Conservation (phyloP, 30 jellyfish, hydroid and myxozoan genomes). For the Hydractinia echinata region DNA sequence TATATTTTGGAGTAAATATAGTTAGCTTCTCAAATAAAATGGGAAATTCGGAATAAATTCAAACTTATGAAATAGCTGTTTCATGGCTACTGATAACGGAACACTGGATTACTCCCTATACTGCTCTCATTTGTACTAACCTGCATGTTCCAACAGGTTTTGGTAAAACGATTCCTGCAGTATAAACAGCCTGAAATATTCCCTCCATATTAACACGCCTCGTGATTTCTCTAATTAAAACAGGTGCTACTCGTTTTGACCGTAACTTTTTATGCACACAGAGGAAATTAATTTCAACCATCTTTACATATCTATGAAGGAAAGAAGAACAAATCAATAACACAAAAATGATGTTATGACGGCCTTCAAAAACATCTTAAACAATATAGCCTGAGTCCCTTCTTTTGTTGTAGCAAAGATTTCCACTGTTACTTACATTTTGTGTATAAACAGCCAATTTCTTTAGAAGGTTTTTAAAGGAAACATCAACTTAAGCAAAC, state of each 20-base stretch:
- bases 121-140: constrained; percentile 27
- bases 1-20: too few species aligned
- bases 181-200: constrained; percentile 92
- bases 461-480: too few species aligned
- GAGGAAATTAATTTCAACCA: constrained; percentile 86
- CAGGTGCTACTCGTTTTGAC: constrained; percentile 97
- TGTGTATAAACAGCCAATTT: too few species aligned
- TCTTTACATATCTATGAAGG: constrained; percentile 48
- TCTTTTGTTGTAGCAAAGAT: too few species aligned
- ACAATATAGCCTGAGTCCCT: background rate
- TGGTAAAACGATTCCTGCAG: constrained; percentile 96
- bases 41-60: too few species aligned
- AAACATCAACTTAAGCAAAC: too few species aligned
- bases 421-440: too few species aligned
- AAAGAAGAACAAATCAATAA: background rate
- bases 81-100: too few species aligned
- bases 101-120: too few species aligned
- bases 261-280: constrained; percentile 94
- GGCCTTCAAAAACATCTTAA: background rate
- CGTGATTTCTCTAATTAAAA: constrained; percentile 87
- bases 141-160: constrained; percentile 96
- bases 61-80: too few species aligned
- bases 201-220: constrained; percentile 93
- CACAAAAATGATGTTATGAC: too few species aligned
- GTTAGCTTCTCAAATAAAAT: background rate